Evolutionary conservation across 2,888 invertebrate genomes (phyloP).

Genomic region (Watsonalla cultraria): DNA sequence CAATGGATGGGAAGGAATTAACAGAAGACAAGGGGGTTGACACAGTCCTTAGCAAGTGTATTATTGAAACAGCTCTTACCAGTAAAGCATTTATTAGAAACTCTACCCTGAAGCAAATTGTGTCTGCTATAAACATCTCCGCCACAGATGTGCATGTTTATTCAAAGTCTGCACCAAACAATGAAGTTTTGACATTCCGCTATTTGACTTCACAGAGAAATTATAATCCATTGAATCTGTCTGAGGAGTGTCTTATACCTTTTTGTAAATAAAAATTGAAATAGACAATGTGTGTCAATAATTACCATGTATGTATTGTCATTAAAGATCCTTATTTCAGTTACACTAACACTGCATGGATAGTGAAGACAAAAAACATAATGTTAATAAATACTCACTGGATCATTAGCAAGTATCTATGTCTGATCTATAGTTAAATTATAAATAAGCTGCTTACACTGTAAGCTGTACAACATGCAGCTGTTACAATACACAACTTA

Average conservation of each 20-base stretch:
- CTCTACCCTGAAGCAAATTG: constrained; percentile 27
- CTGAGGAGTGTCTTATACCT: constrained; percentile 39
- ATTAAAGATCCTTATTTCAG: too few species aligned
- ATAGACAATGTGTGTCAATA: not conserved
- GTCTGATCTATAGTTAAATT: too few species aligned
- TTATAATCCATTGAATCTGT: constrained; percentile 56
- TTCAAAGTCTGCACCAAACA: constrained; percentile 33
- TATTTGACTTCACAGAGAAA: constrained; percentile 39
- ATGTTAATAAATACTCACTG: too few species aligned
- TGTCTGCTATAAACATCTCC: constrained; percentile 34
- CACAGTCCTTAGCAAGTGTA: constrained; percentile 45
- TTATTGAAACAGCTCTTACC: constrained; percentile 52
- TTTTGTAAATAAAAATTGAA: constrained; percentile 4
- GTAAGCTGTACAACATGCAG: too few species aligned
- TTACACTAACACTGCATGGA: too few species aligned
- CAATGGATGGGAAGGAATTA: constrained; percentile 58
- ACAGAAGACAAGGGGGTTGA: constrained; percentile 27
- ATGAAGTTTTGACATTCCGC: constrained; percentile 35
- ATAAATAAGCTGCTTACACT: too few species aligned
- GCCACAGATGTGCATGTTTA: constrained; percentile 31
- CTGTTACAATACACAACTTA: too few species aligned
- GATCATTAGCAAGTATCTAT: too few species aligned
- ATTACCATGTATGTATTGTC: not conserved
- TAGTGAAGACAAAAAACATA: too few species aligned
- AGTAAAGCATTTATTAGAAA: constrained; percentile 48